Percentiles rank a stretch among this genome's conserved stretches.
These are phyloP conservation scores for Luscinia megarhynchos DNA, from an alignment of 2,797 vertebrate genomes.

Conservation along the genomic window DNA sequence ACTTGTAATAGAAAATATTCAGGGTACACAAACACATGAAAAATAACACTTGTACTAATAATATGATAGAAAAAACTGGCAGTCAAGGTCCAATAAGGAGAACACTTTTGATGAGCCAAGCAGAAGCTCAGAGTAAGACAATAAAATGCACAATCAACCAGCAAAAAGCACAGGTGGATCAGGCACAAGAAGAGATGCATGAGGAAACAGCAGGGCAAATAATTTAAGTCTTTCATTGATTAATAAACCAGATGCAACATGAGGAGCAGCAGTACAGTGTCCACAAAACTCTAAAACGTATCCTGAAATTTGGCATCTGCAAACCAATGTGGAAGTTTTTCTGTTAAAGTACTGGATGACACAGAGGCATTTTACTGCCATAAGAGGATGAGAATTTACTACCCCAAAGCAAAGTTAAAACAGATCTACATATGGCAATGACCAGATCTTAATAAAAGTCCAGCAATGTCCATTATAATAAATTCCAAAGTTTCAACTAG, in stretches of 20 bases:
- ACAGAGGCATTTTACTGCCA: background rate
- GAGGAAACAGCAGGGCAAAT: background rate
- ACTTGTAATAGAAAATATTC: background rate
- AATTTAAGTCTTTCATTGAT: background rate
- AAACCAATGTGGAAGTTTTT: background rate
- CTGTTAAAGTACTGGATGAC: background rate
- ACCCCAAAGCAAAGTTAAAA: background rate
- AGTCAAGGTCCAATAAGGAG: background rate
- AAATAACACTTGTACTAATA: background rate
- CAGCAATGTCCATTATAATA: background rate
- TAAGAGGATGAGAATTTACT: background rate
- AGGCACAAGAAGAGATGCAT: background rate
- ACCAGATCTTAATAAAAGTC: background rate
- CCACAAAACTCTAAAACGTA: background rate
- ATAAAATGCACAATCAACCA: background rate
- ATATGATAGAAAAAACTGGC: background rate
- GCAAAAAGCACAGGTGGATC: background rate
- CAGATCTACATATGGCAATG: background rate
- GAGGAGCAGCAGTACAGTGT: background rate
- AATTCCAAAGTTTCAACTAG: background rate
- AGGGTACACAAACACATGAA: background rate
- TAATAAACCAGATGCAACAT: background rate
- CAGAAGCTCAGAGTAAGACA: background rate
- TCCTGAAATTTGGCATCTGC: background rate
- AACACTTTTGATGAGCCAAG: background rate